Percentiles rank a stretch among this genome's conserved stretches.
Evolutionary conservation across 1,140 invertebrate genomes (phyloP).

Genomic region (Drosophila kepulauana): DNA sequence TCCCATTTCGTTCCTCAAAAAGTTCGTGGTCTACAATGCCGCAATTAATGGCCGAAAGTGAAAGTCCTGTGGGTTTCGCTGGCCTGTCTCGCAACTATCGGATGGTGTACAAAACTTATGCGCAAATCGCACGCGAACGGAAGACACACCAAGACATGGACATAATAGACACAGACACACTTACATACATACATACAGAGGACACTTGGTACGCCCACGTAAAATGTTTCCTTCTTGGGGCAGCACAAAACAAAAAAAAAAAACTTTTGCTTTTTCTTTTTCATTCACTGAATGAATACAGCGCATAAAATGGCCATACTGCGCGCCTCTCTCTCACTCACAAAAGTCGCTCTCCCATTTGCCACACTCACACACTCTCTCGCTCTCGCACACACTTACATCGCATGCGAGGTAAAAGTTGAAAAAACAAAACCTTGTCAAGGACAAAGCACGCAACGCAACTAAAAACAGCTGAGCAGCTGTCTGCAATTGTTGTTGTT

Average conservation of each 20-base stretch:
- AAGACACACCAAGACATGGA: constrained; percentile 39
- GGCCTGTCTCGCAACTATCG: constrained; percentile 45
- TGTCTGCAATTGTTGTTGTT: constrained; percentile 46
- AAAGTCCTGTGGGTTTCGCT: constrained; percentile 57
- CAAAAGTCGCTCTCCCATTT: constrained; percentile 16
- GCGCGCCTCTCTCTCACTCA: constrained; percentile 33
- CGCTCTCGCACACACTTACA: background rate
- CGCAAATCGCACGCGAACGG: constrained; percentile 64
- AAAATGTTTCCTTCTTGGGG: constrained; percentile 59
- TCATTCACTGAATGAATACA: constrained; percentile 67
- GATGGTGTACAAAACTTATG: constrained; percentile 58
- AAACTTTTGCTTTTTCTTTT: constrained; percentile 53
- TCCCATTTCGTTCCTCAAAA: background rate
- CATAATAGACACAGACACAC: constrained; percentile 7
- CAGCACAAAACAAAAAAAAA: constrained; percentile 24
- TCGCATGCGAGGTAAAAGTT: constrained; percentile 40
- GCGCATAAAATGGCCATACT: constrained; percentile 51
- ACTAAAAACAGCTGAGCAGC: constrained; percentile 74
- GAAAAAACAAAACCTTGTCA: constrained; percentile 82
- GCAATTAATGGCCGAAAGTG: constrained; percentile 48
- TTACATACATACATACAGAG: constrained; percentile 12
- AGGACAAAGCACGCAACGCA: constrained; percentile 77
- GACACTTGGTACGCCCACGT: constrained; percentile 29
- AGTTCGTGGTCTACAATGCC: constrained; percentile 33
- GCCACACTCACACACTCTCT: constrained; percentile 19